Conservation (phyloP, 2,797 vertebrate genomes). For the Molossus molossus region DNA sequence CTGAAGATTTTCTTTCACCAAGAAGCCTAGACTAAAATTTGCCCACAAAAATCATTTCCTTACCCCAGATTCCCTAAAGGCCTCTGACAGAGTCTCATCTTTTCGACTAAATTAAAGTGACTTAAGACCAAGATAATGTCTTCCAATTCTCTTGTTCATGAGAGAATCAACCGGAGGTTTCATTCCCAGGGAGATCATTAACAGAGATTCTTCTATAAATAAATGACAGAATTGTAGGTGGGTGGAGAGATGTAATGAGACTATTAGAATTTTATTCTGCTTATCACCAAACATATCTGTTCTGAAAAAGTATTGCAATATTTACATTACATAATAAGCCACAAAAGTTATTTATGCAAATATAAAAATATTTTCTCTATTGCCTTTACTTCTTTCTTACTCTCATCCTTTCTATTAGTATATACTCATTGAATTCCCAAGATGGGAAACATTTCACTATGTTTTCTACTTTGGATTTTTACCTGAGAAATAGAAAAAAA, state of each 20-base stretch:
- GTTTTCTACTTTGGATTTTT: constrained; percentile 36
- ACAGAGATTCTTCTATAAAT: constrained; percentile 25
- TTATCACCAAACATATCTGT: not conserved
- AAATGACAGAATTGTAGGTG: constrained; percentile 24
- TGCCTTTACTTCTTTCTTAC: constrained; percentile 7
- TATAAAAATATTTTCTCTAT: not conserved
- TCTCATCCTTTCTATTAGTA: not conserved
- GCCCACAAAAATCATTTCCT: constrained; percentile 45
- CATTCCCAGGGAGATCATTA: constrained; percentile 27
- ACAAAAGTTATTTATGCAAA: constrained; percentile 32
- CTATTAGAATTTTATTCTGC: not conserved
- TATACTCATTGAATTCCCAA: not conserved
- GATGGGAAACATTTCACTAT: not conserved
- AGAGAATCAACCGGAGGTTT: not conserved
- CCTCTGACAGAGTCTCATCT: not conserved
- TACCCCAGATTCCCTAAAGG: constrained; percentile 37
- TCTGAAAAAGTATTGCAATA: constrained; percentile 31
- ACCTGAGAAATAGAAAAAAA: not conserved
- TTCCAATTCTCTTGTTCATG: constrained; percentile 21
- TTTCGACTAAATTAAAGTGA: constrained; percentile 21
- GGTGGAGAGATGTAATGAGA: not conserved
- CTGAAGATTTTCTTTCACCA: not conserved
- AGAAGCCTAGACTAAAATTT: constrained; percentile 57
- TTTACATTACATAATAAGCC: not conserved
- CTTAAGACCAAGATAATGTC: constrained; percentile 25